Percentiles rank a stretch among this genome's conserved stretches.
Evolutionary conservation across 2,888 invertebrate genomes (phyloP).

Genomic region (Lithophane leautieri): DNA sequence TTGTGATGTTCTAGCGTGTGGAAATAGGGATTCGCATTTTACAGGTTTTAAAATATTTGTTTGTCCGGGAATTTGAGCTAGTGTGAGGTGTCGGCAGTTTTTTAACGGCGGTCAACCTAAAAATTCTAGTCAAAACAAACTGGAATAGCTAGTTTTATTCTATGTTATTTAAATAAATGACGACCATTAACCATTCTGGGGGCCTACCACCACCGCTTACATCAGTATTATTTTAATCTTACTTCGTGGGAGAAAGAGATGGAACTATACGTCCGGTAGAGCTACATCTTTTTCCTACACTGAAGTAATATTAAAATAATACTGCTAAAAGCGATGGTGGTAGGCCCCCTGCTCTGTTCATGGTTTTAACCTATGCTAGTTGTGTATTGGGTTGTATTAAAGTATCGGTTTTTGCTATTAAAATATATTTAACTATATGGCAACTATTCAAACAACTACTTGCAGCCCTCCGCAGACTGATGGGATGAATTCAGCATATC

Average conservation of each 20-base stretch:
- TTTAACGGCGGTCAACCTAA: conserved; percentile 4
- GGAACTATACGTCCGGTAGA: too few species aligned
- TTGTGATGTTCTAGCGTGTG: conserved; percentile 5
- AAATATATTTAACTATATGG: not conserved
- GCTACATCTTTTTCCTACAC: too few species aligned
- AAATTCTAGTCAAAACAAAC: not conserved
- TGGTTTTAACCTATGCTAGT: not conserved
- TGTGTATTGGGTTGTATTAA: not conserved
- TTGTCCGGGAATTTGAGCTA: conserved; percentile 23
- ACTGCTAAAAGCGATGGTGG: too few species aligned
- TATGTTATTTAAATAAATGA: not conserved
- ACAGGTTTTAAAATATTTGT: conserved; percentile 38
- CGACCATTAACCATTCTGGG: too few species aligned
- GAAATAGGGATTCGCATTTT: conserved; percentile 18
- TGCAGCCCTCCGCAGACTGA: too few species aligned
- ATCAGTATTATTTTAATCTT: too few species aligned
- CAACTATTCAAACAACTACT: not conserved
- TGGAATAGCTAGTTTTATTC: not conserved
- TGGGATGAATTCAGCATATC: too few species aligned
- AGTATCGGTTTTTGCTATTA: not conserved
- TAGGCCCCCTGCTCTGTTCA: not conserved
- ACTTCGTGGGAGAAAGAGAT: too few species aligned
- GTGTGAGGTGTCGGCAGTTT: conserved; percentile 11
- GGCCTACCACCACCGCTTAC: too few species aligned
- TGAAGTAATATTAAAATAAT: too few species aligned